Conservation (phyloP, 2,888 invertebrate species). For the Acanthoscelides obtectus region DNA sequence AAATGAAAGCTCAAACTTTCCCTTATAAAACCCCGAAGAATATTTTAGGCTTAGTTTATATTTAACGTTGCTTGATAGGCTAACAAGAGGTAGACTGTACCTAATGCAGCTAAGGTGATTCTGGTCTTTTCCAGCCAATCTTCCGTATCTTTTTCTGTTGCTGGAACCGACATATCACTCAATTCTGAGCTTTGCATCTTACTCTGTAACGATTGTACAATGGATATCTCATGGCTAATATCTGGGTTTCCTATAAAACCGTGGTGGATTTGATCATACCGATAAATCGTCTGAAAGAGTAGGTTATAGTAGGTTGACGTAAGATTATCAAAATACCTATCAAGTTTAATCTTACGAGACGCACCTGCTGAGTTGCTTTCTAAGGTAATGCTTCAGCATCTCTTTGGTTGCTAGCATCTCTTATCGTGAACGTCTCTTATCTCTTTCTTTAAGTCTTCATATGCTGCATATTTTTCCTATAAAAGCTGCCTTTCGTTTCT, state of each 20-base stretch:
- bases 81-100: too few species aligned
- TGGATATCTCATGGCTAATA: conserved; percentile 3
- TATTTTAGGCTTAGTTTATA: too few species aligned
- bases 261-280: not conserved
- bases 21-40: too few species aligned
- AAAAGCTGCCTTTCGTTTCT: too few species aligned
- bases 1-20: too few species aligned
- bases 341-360: not conserved
- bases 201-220: conserved; percentile 11
- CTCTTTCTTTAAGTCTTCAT: conserved; percentile 29
- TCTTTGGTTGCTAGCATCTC: conserved; percentile 19
- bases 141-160: conserved; percentile 16
- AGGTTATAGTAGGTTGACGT: too few species aligned
- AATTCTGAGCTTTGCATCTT: conserved; percentile 3
- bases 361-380: not conserved
- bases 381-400: conserved; percentile 5
- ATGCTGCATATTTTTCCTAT: too few species aligned
- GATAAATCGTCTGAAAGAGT: not conserved
- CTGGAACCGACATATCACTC: conserved; percentile 6
- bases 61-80: too few species aligned
- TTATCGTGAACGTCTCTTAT: conserved; percentile 32
- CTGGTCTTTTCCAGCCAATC: conserved; percentile 26
- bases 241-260: not conserved
- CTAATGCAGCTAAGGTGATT: conserved; percentile 23
- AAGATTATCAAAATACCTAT: too few species aligned